Evolutionary conservation across 2,797 vertebrate genomes (phyloP), one percentile per base, ranked within the genome.

Genomic region (Myotis daubentonii): DNA sequence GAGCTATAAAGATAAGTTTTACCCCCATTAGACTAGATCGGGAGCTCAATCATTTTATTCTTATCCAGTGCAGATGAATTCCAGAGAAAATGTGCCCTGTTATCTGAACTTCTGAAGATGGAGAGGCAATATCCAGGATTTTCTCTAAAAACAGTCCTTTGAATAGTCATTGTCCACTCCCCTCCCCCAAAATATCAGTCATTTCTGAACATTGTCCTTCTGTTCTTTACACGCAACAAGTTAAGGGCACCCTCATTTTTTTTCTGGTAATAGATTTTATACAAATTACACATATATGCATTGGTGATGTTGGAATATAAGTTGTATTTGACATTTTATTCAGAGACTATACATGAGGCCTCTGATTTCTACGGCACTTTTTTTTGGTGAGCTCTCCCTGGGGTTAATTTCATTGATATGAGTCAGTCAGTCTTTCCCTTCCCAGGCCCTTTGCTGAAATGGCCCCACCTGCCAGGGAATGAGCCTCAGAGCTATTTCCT

Each of bases 1-100:
- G 97, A 98, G 95, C 98, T 98, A 96, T 97, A 97, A 98, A 98
- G 97, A 98, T 98, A 98, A 97, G 96, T 98, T 98, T 97, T 98
- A 90, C 44, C 98, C 97, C 96, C 94, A 94, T 97, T 98, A 96
- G 97, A 92, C 96, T 96, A 60, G 17, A 88, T 97, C 92, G 97
- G 89, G 96, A 95, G 81, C 92, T 91, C 96, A 89, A 53, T 97
- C 93, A 78, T 97, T 97, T 97, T 94, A 78, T 87, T 97, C 82
- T 95, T 95, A 66, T 78, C 97, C 78, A 41, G 76, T 94, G 57
- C 66, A 96, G 81, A 71, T 91, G 94, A 87, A 95, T 95, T 95
- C 44, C 62, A 33, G 89, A 92, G 71, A 83, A 96, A 76, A 51
- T 2, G 12, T 71, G 60, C 28, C 30, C 89, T 81, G 2, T 82